Base-by-base conservation (phyloP, 2,888 invertebrate species). In the Drosophila cognata region DNA sequence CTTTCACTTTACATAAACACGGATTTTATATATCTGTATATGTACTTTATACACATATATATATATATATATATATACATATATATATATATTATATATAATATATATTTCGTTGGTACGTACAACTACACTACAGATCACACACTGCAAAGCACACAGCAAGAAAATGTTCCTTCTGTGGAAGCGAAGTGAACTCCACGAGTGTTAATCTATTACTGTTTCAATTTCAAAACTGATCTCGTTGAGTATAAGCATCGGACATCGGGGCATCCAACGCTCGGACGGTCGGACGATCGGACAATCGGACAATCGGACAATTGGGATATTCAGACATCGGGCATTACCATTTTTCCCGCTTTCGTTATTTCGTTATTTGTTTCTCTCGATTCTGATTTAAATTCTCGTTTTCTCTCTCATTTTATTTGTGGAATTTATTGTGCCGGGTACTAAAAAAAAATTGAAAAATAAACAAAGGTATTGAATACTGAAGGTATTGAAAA, bases 131-230 rank as follows among this genome's bases (percentile, higher is more conserved):
- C 74, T 82, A 87, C 71, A 80, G 78, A 77, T 74, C 79, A 82
- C 84, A 86, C 84, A 75, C 73, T 71, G 71, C 74, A 70, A 64
- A 55, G 61, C 72, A 70, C 73, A 71, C 77, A 78, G 76, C 80
- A 72, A 82, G 74, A 79, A 70, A 59, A 70, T 60, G 56, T 57
- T 67, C 67, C 67, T 90, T 88, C 64, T 74, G 79, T 76, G 84
- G 79, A 76, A 75, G 76, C 88, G 86, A 88, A 88, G 87, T 81
- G 89, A 88, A 75, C 85, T 81, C 80, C 87, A 82, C 90, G 90
- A 85, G 80, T 87, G 91, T 89, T 87, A 75, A 85, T 90, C 84
- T 85, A 88, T 89, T 90, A 90, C 91, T 90, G 82, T 77, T 84
- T 67, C 73, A 59, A 68, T 46, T 46, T 46, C 31, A 59, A 43